These are phyloP conservation scores for Osmerus mordax DNA, from an alignment of 2,113 vertebrate genomes.

Conservation along the genomic window DNA sequence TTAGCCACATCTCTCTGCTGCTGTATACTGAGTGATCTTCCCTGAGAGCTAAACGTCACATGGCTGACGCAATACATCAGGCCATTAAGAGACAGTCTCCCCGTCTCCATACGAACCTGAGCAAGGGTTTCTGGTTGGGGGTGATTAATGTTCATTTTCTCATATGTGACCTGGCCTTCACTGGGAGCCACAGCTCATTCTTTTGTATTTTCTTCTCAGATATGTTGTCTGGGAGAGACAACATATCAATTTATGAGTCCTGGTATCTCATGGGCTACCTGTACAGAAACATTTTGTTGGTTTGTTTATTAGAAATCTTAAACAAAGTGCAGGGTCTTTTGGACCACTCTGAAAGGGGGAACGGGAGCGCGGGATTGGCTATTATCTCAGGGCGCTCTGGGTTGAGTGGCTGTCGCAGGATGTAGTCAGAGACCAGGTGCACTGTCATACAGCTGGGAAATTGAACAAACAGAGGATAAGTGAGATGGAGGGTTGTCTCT, in stretches of 20 bases:
- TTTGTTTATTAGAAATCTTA: constrained; percentile 68
- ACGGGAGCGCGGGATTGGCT: constrained; percentile 57
- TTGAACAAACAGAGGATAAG: constrained; percentile 74
- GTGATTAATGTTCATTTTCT: constrained; percentile 46
- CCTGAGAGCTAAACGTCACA: constrained; percentile 12
- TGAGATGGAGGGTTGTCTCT: constrained; percentile 72
- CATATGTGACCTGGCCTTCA: background rate
- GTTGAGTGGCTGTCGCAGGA: constrained; percentile 42
- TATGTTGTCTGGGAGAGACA: constrained; percentile 48
- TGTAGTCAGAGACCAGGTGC: constrained; percentile 68
- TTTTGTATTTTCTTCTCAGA: constrained; percentile 9
- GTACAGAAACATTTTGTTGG: background rate
- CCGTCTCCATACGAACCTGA: constrained; percentile 2
- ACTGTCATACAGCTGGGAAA: constrained; percentile 62
- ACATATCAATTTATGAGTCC: too few relatives aligned
- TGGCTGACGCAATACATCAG: constrained; percentile 24
- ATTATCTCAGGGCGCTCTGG: constrained; percentile 54
- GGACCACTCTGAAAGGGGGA: constrained; percentile 58
- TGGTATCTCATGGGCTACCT: constrained; percentile 38
- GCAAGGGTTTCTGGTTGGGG: constrained; percentile 32
- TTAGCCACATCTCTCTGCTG: constrained; percentile 37
- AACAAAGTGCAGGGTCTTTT: constrained; percentile 67
- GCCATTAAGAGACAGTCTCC: constrained; percentile 36
- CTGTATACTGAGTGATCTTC: constrained; percentile 26
- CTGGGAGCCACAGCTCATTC: background rate